Base-by-base conservation (phyloP, 2,797 vertebrate species). In the Enteromius viviparus region DNA sequence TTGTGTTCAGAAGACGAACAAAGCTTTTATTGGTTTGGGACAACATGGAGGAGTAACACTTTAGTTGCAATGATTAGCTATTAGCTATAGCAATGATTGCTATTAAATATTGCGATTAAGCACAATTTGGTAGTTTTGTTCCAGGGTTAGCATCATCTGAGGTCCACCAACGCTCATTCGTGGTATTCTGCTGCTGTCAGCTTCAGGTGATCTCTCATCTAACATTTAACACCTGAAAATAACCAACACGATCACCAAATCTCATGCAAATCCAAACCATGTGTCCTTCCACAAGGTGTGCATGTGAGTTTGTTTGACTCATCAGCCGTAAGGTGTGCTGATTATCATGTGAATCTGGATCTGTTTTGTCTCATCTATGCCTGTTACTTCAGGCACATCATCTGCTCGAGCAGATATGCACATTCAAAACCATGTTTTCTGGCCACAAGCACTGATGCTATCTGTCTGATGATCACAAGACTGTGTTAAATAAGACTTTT, bases 191-290 rank as follows among this genome's bases (percentile, higher is more conserved):
- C 0, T 4, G 15, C 11, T 42, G 47, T 42, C 45, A n/a, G 47
- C 42, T 76, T 66, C 12, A 66, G 60, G 9, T 66, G 6, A 42
- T 58, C 49, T 55, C 64, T 62, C 37, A 53, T 58, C 60, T 76
- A 81, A 87, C 21, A 49, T 66, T 68, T 26, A 15, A 60, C 2
- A 51, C 10, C 21, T 42, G 68, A 64, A 45, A 82, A 34, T 32
- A 80, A 0, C 10, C 65, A 71, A 11, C 60, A 47, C 2, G 12
- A 70, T 81, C 72, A 6, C 60, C 77, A 55, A 53, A 76, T 55
- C 51, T 78, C 53, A 42, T 60, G 40, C 42, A 84, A 84, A 88
- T 84, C 47, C 65, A 19, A 87, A 76, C 70, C 82, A 80, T 47
- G 76, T 85, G 84, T 75, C 32, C 14, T 29, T 34, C 8, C 49